Evolutionary conservation across 2,113 vertebrate genomes (phyloP), one percentile per base, ranked within the genome.

Genomic region (Mobula hypostoma): DNA sequence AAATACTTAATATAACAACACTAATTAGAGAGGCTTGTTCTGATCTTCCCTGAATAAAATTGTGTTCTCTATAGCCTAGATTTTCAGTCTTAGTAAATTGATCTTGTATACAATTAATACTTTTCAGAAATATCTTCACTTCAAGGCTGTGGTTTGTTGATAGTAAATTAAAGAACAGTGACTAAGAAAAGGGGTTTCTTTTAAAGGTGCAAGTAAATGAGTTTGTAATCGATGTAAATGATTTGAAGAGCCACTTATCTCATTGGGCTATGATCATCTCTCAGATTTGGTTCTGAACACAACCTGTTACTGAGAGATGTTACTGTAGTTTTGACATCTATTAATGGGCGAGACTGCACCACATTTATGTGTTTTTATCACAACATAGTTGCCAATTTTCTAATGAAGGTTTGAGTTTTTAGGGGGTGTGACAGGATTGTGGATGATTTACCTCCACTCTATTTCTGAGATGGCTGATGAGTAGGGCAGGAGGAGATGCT

Each of bases 1-100:
- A 63, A 88, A 88, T 17, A 88, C 58, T 88, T 88, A 29, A 88
- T 63, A 15, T 88, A 19, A 88, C 27, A n/a, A 88, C 85, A 63
- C 29, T 88, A 32, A 88, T 32, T 88, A 32, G 14, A 66, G 61
- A n/a, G 17, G 15, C 61, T 88, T 2, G n/a, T 15, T 66, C 85
- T 88, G 58, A 88, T 32, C 29, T 29, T n/a, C 61, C 8, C 29
- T 32, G 61, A 88, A 66, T 88, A 88, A 7, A 88, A 88, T 32
- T 88, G 40, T 48, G 48, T 48, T 48, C 48, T 48, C 48, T 48
- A 48, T 48, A 48, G 48, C 48, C 48, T 48, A 4, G 48, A 48
- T 48, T 48, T 70, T 15, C 11, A 48, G 17, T 40, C 40, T 48
- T 83, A 24, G 80, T 83, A 85, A 85, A 29, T 83, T 56, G 40